phyloP scores from a whole-genome alignment of 2,888 invertebrate genomes.

The Mesorhabditis belari region DNA sequence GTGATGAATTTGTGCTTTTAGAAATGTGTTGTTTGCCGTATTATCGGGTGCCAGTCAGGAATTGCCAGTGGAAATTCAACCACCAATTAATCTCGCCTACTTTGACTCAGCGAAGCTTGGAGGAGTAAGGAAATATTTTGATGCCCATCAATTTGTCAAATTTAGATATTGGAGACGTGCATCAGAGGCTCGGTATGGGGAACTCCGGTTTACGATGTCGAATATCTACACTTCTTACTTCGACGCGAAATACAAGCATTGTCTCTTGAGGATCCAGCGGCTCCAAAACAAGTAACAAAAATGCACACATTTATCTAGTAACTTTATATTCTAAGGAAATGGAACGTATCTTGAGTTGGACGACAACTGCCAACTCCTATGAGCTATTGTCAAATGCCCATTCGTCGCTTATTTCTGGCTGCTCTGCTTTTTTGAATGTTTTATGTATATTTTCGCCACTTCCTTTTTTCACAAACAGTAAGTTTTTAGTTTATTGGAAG shows the following conservation, averaged over 20 bases:
- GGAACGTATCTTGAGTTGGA: slow-evolving; percentile 34
- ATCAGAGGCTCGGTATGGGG: slow-evolving; percentile 26
- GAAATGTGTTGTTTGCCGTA: slow-evolving; percentile 3
- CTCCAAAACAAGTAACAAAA: background rate
- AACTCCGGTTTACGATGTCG: slow-evolving; percentile 42
- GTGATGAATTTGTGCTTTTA: background rate
- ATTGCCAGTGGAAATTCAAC: slow-evolving; percentile 5
- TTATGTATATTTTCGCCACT: slow-evolving; percentile 42
- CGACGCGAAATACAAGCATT: slow-evolving; percentile 37
- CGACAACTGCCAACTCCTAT: slow-evolving; percentile 34
- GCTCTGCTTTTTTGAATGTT: slow-evolving; percentile 42
- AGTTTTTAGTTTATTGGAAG: background rate
- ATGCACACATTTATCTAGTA: background rate
- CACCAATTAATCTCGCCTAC: slow-evolving; percentile 16
- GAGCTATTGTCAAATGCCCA: slow-evolving; percentile 27
- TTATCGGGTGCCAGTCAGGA: slow-evolving; percentile 11
- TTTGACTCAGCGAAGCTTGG: slow-evolving; percentile 29
- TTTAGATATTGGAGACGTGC: slow-evolving; percentile 26
- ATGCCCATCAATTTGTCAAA: background rate
- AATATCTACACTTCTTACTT: slow-evolving; percentile 35
- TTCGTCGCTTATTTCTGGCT: slow-evolving; percentile 38
- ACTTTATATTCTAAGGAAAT: slow-evolving; percentile 27
- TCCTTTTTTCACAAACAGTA: slow-evolving; percentile 31
- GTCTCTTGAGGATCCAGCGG: slow-evolving; percentile 22
- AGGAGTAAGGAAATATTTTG: slow-evolving; percentile 5